These are phyloP conservation scores for Mionectes macconnelli DNA, from an alignment of 2,113 vertebrate species.

Conservation along the genomic window DNA sequence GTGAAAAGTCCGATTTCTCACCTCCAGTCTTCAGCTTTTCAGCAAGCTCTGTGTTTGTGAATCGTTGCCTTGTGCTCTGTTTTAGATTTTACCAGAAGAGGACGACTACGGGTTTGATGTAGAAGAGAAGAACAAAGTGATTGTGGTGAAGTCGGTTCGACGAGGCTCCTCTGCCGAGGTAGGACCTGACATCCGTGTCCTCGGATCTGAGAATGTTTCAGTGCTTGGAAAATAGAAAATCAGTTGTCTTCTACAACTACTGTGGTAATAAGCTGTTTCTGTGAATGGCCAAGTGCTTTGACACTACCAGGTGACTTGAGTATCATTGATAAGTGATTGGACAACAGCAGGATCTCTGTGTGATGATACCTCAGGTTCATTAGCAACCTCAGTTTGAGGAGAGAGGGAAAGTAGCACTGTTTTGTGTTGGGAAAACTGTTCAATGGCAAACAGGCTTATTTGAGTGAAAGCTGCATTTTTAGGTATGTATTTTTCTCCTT, in stretches of 20 bases:
- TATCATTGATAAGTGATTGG: neutral
- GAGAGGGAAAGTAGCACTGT: neutral
- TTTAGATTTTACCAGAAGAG: conserved; percentile 91
- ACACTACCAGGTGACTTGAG: neutral
- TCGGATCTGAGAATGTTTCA: neutral
- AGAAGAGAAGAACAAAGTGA: conserved; percentile 94
- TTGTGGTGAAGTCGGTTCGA: conserved; percentile 91
- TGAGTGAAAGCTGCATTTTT: neutral
- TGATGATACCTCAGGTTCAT: neutral
- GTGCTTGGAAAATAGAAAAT: neutral
- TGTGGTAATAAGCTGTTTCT: neutral
- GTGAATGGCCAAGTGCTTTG: neutral
- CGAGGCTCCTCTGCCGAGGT: conserved; percentile 95
- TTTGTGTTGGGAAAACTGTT: neutral
- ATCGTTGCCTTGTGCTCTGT: neutral
- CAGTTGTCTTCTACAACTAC: neutral
- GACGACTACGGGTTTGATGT: conserved; percentile 96
- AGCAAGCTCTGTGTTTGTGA: neutral
- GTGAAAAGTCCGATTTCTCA: neutral
- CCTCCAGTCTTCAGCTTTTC: neutral
- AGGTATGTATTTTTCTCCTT: neutral
- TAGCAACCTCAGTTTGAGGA: neutral
- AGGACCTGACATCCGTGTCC: neutral
- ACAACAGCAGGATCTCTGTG: neutral
- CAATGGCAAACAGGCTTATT: neutral